Percentiles rank a stretch among this genome's conserved stretches.
Conservation (phyloP, 2,888 invertebrate species). For the Nemapogon koenigi region DNA sequence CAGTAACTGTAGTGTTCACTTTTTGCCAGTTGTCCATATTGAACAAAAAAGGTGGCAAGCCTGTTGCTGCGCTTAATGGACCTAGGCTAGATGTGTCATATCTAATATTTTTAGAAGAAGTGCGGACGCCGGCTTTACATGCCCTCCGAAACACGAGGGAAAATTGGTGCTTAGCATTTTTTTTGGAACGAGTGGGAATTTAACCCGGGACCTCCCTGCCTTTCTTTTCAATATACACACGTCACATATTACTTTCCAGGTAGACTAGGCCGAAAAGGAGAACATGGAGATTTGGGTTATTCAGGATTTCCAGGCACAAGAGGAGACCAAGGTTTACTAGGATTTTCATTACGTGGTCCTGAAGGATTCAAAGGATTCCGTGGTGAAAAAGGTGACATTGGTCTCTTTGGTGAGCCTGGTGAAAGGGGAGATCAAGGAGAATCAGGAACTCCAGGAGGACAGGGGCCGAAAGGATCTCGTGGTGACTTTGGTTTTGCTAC, state of each 20-base stretch:
- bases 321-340: constrained; percentile 42
- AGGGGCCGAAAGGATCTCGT: constrained; percentile 56
- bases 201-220: too few species aligned
- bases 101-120: too few species aligned
- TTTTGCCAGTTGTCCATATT: too few species aligned
- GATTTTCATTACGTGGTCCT: constrained; percentile 35
- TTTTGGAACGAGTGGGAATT: too few species aligned
- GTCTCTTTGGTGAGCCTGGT: constrained; percentile 70
- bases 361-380: constrained; percentile 71
- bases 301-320: constrained; percentile 33
- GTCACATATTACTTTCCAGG: constrained; percentile 20
- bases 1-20: too few species aligned
- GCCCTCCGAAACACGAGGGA: too few species aligned
- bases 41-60: too few species aligned
- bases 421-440: constrained; percentile 49
- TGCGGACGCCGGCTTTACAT: too few species aligned
- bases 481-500: constrained; percentile 54
- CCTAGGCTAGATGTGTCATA: too few species aligned
- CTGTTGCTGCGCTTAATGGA: too few species aligned
- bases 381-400: constrained; percentile 70
- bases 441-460: constrained; percentile 69
- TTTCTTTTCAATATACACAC: neutral
- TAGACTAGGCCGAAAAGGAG: constrained; percentile 32
- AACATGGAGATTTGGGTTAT: constrained; percentile 36
- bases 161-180: too few species aligned